Percentiles rank a stretch among this genome's conserved stretches.
Conservation (phyloP, 2,888 invertebrate genomes). For the Chrysodeixis includens region DNA sequence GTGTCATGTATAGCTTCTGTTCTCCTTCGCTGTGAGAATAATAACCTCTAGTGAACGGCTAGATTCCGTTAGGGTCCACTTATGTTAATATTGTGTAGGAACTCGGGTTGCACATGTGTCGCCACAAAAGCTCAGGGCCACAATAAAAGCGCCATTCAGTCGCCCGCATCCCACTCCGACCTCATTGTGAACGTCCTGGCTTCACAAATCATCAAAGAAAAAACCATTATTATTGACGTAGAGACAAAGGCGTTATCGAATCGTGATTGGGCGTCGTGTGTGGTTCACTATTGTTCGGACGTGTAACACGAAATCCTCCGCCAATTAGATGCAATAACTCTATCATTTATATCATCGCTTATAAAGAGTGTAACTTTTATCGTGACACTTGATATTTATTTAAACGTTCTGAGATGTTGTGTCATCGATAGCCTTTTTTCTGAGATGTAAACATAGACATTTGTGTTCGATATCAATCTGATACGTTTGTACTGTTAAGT, state of each 20-base stretch:
- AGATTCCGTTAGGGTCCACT: constrained; percentile 52
- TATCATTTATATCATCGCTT: constrained; percentile 66
- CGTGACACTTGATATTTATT: constrained; percentile 55
- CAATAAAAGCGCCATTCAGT: constrained; percentile 81
- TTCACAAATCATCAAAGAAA: constrained; percentile 86
- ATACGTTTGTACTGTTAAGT: constrained; percentile 58
- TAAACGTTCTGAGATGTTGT: constrained; percentile 45
- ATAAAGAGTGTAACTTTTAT: constrained; percentile 47
- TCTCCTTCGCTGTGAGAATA: constrained; percentile 24
- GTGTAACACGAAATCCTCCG: constrained; percentile 61
- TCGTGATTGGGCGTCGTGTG: constrained; percentile 84
- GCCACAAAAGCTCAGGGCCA: constrained; percentile 77
- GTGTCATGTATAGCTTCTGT: constrained; percentile 16
- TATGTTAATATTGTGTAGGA: constrained; percentile 44
- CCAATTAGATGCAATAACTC: constrained; percentile 77
- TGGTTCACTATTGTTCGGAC: constrained; percentile 73
- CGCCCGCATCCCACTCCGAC: constrained; percentile 84
- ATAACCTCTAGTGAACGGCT: constrained; percentile 34
- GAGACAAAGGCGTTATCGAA: constrained; percentile 82
- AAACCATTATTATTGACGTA: constrained; percentile 75
- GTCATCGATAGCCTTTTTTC: constrained; percentile 47
- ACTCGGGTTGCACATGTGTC: constrained; percentile 64
- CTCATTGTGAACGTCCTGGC: constrained; percentile 85
- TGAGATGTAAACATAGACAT: constrained; percentile 57
- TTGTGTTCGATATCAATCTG: constrained; percentile 58